phyloP scores from a whole-genome alignment of 2,797 vertebrate species.

The Ibycter americanus region DNA sequence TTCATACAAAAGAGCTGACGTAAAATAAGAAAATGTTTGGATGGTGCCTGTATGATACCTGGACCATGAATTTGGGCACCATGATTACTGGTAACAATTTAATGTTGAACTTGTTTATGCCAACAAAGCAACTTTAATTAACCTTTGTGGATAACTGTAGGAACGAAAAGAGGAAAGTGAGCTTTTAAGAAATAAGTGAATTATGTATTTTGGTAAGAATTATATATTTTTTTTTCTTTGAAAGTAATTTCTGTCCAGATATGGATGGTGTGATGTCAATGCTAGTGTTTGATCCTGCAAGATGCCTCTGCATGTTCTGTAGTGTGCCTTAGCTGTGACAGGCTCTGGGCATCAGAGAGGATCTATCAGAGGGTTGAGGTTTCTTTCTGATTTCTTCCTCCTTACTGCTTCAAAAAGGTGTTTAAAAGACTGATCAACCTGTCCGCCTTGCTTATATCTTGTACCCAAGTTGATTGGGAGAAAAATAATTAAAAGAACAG shows the following conservation, averaged over 20 bases:
- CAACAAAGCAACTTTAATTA: not conserved
- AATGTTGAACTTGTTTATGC: not conserved
- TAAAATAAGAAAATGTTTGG: not conserved
- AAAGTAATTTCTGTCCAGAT: not conserved
- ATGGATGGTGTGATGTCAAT: accelerated
- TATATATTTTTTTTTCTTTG: not conserved
- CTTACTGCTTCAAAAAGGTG: not conserved
- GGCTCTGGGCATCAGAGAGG: not conserved
- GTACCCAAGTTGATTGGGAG: accelerated
- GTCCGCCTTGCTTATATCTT: not conserved
- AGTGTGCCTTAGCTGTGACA: not conserved
- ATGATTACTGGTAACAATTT: not conserved
- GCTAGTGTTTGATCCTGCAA: not conserved
- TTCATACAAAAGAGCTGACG: not conserved
- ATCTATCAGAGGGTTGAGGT: accelerated
- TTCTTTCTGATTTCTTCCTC: not conserved
- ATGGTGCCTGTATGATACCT: not conserved
- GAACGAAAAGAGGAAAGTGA: not conserved
- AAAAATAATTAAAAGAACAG: not conserved
- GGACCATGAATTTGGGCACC: accelerated
- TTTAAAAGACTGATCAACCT: not conserved
- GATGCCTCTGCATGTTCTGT: not conserved
- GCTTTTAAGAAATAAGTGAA: not conserved
- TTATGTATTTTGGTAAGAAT: not conserved
- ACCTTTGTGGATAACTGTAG: not conserved